phyloP scores from a whole-genome alignment of 2,888 invertebrate genomes.

The Rhaphigaster nebulosa region DNA sequence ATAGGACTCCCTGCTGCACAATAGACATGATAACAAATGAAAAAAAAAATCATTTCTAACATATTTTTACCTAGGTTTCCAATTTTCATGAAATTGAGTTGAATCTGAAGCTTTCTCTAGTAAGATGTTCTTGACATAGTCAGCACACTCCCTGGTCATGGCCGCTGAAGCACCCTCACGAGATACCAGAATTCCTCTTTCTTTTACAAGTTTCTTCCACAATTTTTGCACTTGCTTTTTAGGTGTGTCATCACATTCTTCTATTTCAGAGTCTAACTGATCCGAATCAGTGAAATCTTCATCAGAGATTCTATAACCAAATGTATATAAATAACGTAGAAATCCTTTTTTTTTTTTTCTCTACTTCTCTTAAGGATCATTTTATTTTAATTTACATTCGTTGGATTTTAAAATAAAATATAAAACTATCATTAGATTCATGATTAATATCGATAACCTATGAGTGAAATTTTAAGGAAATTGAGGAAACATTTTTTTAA shows the following conservation, averaged over 20 bases:
- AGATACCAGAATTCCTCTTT: background rate
- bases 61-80: constrained; percentile 3
- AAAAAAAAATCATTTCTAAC: background rate
- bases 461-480: too few species aligned
- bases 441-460: too few species aligned
- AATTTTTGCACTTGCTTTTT: background rate
- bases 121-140: background rate
- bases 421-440: too few species aligned
- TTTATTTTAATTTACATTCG: too few species aligned
- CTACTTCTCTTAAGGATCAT: too few species aligned
- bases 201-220: background rate
- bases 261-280: background rate
- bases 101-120: background rate
- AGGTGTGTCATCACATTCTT: background rate
- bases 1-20: too few species aligned
- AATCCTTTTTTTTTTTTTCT: background rate
- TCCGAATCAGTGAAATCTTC: constrained; percentile 35
- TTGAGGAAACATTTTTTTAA: too few species aligned
- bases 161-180: background rate
- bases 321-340: background rate
- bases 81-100: background rate
- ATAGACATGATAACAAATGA: background rate
- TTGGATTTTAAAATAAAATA: too few species aligned
- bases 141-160: background rate
- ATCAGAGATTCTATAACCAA: background rate